phyloP scores from a whole-genome alignment of 2,797 vertebrate genomes.

The Anguilla anguilla region DNA sequence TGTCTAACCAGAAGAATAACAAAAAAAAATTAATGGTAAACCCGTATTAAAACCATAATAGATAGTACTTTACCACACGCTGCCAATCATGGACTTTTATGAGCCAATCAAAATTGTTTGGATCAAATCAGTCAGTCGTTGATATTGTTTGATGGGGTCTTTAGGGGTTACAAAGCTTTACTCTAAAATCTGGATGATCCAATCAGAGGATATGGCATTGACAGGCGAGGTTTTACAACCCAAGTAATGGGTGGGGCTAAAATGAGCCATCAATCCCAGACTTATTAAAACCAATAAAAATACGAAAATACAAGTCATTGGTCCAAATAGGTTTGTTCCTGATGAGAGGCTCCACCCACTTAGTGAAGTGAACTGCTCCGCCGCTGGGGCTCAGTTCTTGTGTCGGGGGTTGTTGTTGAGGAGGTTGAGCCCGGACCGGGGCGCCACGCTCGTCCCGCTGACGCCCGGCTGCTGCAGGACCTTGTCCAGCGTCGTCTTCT shows the following conservation, averaged over 20 bases:
- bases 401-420: conserved; percentile 72
- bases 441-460: conserved; percentile 59
- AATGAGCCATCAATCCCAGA: neutral
- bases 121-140: neutral
- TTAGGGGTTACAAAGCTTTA: neutral
- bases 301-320: neutral
- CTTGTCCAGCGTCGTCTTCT: conserved; percentile 91
- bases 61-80: neutral
- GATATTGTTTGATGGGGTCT: neutral
- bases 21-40: neutral
- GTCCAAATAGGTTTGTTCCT: neutral
- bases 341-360: neutral
- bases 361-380: neutral
- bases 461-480: conserved; percentile 82
- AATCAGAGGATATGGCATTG: neutral
- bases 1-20: neutral
- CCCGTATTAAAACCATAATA: neutral
- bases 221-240: neutral
- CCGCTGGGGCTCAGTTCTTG: conserved; percentile 69
- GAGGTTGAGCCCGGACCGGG: conserved; percentile 73
- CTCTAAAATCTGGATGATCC: neutral
- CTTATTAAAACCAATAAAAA: neutral
- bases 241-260: neutral
- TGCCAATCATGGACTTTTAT: neutral
- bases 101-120: neutral